Conservation (phyloP, 2,888 invertebrate species). For the Malthinus seriepunctatus region DNA sequence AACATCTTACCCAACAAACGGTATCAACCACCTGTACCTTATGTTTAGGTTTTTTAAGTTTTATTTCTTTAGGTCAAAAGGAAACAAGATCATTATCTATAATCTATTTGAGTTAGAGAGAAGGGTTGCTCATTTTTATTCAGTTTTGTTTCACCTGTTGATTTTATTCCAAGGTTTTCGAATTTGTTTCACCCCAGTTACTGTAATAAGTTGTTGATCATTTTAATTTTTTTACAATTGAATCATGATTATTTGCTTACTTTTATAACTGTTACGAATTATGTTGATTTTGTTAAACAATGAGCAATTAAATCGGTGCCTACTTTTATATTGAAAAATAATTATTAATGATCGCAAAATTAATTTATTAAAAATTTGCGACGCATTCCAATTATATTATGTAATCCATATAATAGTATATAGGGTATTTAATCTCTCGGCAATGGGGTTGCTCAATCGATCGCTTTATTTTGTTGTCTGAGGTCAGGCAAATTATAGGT, state of each 20-base stretch:
- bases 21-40: conserved; percentile 39
- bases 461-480: conserved; percentile 7
- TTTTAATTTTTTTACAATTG: conserved; percentile 19
- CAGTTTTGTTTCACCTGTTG: neutral
- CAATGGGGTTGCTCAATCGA: conserved; percentile 15
- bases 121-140: neutral
- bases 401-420: conserved; percentile 11
- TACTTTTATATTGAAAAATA: conserved; percentile 12
- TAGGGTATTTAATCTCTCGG: conserved; percentile 7
- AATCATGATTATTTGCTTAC: conserved; percentile 20
- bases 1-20: conserved; percentile 36
- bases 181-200: conserved; percentile 1
- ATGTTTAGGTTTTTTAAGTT: conserved; percentile 24
- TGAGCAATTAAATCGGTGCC: conserved; percentile 20
- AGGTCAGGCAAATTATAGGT: conserved; percentile 7
- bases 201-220: conserved; percentile 3
- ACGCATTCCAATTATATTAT: conserved; percentile 22
- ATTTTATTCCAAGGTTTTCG: neutral
- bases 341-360: conserved; percentile 15
- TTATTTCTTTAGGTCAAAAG: conserved; percentile 32
- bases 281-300: conserved; percentile 24
- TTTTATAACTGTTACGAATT: conserved; percentile 20
- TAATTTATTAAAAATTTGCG: conserved; percentile 20
- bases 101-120: neutral
- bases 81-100: conserved; percentile 27